Conservation (phyloP, 64 coral and sea anemone genomes). For the Stichodactyla helianthus region DNA sequence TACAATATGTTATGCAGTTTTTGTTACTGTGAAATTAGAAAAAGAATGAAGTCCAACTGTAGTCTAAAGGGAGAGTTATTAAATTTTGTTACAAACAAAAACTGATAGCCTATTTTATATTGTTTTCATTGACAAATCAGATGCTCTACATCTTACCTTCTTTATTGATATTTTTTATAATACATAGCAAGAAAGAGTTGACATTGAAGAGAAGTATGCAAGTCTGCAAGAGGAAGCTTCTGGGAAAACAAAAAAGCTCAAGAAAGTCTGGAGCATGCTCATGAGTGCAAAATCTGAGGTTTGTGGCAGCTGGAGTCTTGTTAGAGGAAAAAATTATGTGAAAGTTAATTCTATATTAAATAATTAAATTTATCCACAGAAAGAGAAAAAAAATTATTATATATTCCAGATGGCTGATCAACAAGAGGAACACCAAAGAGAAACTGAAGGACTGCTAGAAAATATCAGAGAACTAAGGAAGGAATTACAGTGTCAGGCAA, state of each 20-base stretch:
- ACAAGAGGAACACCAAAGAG: constrained; percentile 87
- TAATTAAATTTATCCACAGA: not conserved
- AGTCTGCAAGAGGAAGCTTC: constrained; percentile 93
- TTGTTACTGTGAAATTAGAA: no score
- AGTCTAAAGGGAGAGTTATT: no score
- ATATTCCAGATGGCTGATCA: constrained; percentile 89
- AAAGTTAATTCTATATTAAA: no score
- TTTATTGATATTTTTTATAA: not conserved
- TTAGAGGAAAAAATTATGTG: no score
- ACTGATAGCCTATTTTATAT: no score
- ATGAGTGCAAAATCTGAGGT: constrained; percentile 98
- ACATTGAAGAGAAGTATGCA: constrained; percentile 98
- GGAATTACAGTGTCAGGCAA: constrained; percentile 71
- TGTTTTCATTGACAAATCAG: no score
- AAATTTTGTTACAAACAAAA: no score
- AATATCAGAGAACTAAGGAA: constrained; percentile 88
- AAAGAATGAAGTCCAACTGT: no score
- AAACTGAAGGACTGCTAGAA: constrained; percentile 90
- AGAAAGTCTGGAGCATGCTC: constrained; percentile 99
- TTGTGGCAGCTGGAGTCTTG: not conserved
- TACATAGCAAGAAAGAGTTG: constrained; percentile 92
- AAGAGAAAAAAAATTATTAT: not conserved
- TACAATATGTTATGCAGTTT: no score
- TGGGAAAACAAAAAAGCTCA: constrained; percentile 97
- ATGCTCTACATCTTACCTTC: no score